A percentile compares a stretch with the other conserved stretches of the same genome.
These are phyloP conservation scores for Proales similis DNA, from an alignment of 1,140 invertebrate species.

Conservation along the genomic window DNA sequence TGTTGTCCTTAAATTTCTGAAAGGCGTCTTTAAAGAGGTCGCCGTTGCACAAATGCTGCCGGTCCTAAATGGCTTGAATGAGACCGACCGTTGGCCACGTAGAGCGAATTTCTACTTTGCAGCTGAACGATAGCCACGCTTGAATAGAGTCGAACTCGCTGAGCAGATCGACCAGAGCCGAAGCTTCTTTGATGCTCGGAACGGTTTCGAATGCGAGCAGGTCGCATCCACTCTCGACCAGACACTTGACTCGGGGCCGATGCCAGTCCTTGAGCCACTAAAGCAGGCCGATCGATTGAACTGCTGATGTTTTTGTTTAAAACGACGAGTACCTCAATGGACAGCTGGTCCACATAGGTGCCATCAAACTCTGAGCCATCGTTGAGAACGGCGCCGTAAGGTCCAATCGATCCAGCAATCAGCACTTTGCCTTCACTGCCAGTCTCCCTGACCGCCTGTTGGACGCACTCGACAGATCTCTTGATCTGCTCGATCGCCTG, in stretches of 20 bases:
- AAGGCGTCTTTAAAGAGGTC: slow-evolving; percentile 64
- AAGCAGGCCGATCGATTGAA: neutral
- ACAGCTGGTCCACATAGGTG: slow-evolving; percentile 65
- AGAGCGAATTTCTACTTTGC: slow-evolving; percentile 57
- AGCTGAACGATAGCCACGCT: slow-evolving; percentile 77
- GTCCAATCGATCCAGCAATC: slow-evolving; percentile 72
- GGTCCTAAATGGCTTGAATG: neutral
- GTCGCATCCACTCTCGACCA: slow-evolving; percentile 70
- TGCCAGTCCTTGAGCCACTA: slow-evolving; percentile 69
- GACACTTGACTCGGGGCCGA: slow-evolving; percentile 63
- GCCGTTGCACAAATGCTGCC: slow-evolving; percentile 55
- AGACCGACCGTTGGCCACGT: neutral
- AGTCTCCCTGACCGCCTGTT: slow-evolving; percentile 50
- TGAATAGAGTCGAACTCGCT: slow-evolving; percentile 63
- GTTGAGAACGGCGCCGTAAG: slow-evolving; percentile 75
- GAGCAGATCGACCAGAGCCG: slow-evolving; percentile 68
- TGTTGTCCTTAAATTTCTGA: slow-evolving; percentile 55
- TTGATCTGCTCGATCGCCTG: slow-evolving; percentile 64
- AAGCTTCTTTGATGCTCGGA: slow-evolving; percentile 71
- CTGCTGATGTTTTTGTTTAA: slow-evolving; percentile 2
- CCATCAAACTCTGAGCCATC: slow-evolving; percentile 85
- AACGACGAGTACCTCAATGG: slow-evolving; percentile 54
- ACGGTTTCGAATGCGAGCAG: slow-evolving; percentile 79
- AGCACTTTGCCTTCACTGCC: slow-evolving; percentile 48
- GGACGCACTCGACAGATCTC: slow-evolving; percentile 63